Evolutionary conservation across 2,113 vertebrate species (phyloP), one percentile per base, ranked within the genome.

Genomic region (Petroica traversi): DNA sequence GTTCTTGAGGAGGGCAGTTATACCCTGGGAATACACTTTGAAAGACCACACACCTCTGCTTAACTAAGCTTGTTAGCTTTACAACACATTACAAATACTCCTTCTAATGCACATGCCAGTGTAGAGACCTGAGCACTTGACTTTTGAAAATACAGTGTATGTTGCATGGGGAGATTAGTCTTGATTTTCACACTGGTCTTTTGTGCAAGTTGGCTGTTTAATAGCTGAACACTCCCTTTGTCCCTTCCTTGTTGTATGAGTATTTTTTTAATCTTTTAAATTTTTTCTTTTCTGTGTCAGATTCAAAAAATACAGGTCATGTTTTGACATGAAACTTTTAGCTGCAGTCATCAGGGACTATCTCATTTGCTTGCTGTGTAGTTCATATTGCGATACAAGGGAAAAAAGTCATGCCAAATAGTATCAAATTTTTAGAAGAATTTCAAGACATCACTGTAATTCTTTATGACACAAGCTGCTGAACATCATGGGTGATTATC

Each of bases 21-120:
- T 64, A 40, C 85, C 91, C 81, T 57, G 90, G 97, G 91, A 97
- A 95, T 88, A 62, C 8, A 69, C 75, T 93, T 78, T 78, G 96
- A 78, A 88, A 96, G 98, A 98, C 98, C 98, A 98, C 98, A 98
- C 98, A 98, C 97, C 97, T 98, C 97, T 88, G 91, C 92, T 95
- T 96, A 93, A 92, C 96, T 85, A 94, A 97, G 96, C 91, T 95
- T 96, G 94, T 97, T 90, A 88, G 95, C 89, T 94, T 96, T 98
- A 92, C 88, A 97, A 93, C 63, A 77, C 61, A 91, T 95, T 96
- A 94, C 74, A 97, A 95, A 97, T 80, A 89, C 80, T 85, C 66
- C 41, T 52, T 86, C 95, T 79, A 90, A 95, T 91, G 90, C 80
- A 91, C 74, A 96, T 74, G 85, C 90, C 95, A 85, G 78, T 57